Evolutionary conservation across 1,140 invertebrate species (phyloP).

Genomic region (Leucophenga varia): DNA sequence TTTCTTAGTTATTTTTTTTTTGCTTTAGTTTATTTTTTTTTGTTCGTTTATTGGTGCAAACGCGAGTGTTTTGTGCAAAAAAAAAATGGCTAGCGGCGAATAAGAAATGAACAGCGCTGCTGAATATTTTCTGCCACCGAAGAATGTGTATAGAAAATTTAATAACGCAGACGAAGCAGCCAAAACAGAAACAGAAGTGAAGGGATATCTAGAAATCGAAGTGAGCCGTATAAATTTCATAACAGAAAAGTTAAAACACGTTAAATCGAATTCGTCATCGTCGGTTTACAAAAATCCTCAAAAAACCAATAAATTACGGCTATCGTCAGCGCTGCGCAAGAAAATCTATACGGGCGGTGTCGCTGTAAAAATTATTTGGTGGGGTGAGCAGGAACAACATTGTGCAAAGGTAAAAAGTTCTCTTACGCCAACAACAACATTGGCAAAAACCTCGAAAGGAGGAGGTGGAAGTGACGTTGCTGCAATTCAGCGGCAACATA

Average conservation of each 20-base stretch:
- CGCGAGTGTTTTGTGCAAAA: too few relatives aligned
- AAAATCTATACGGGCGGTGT: constrained; percentile 17
- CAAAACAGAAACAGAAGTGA: not conserved
- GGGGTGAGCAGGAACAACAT: constrained; percentile 28
- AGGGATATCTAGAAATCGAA: constrained; percentile 24
- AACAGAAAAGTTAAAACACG: constrained; percentile 45
- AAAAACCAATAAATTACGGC: constrained; percentile 12
- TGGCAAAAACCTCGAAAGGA: constrained; percentile 11
- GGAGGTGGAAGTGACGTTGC: constrained; percentile 25
- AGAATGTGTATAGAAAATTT: not conserved
- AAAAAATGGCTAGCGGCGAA: too few relatives aligned
- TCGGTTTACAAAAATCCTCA: constrained; percentile 9
- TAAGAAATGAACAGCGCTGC: constrained; percentile 8
- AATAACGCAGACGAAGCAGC: not conserved
- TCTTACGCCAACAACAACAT: constrained; percentile 5
- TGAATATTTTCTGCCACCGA: constrained; percentile 8
- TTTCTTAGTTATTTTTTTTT: too few relatives aligned
- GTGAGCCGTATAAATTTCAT: constrained; percentile 36
- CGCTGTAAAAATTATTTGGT: constrained; percentile 28
- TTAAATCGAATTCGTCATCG: constrained; percentile 22
- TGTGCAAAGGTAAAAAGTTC: constrained; percentile 15
- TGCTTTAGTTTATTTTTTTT: too few relatives aligned
- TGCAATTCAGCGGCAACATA: constrained; percentile 15
- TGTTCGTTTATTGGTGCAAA: too few relatives aligned
- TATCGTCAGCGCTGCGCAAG: not conserved